phyloP scores from a whole-genome alignment of 35 echinoderm and acorn worm genomes.

The Ophiothrix spiculata region DNA sequence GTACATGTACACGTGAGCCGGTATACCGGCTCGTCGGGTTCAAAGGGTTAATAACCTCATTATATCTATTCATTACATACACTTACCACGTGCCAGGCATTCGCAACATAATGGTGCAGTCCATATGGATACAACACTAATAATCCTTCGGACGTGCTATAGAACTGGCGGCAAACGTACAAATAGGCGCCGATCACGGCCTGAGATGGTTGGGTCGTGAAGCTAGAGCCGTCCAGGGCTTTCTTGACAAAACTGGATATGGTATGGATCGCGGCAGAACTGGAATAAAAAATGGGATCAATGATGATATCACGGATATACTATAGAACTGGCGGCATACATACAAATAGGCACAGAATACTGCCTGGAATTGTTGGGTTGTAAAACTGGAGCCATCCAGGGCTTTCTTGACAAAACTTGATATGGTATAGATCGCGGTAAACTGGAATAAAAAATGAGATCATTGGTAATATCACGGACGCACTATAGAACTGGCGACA shows the following conservation, averaged over 20 bases:
- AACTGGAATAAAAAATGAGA: constrained; percentile 39
- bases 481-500: no score
- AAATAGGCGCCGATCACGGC: constrained; percentile 73
- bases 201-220: constrained; percentile 45
- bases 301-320: constrained; percentile 69
- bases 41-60: no score
- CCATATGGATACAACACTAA: constrained; percentile 71
- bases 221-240: constrained; percentile 61
- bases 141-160: constrained; percentile 84
- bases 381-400: no score
- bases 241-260: constrained; percentile 74
- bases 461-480: constrained; percentile 70
- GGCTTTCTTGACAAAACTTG: no score
- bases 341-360: no score
- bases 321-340: no score
- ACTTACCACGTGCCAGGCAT: constrained; percentile 90
- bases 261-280: constrained; percentile 78
- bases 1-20: no score
- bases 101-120: constrained; percentile 72
- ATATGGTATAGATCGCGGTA: constrained; percentile 81
- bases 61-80: no score
- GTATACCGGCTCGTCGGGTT: no score
- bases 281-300: constrained; percentile 19
- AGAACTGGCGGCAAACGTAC: constrained; percentile 89
- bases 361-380: no score